Percentiles rank a stretch among this genome's conserved stretches.
Conservation (phyloP, 2,888 invertebrate genomes). For the Orchesellides sinensis region DNA sequence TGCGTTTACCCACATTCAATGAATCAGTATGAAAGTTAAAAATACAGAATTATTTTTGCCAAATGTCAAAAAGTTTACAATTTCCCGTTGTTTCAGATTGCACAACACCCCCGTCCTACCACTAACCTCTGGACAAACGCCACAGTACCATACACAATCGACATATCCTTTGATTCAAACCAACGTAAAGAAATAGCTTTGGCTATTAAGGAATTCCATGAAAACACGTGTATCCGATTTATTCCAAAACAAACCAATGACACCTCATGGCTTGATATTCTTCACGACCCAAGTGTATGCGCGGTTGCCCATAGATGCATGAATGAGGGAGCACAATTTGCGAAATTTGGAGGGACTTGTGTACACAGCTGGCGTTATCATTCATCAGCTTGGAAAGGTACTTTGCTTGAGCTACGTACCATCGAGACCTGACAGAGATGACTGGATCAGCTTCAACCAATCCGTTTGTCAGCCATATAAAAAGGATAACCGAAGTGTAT, state of each 20-base stretch:
- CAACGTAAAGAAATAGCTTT: constrained; percentile 70
- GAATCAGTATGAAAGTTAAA: no score
- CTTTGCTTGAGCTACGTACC: constrained; percentile 71
- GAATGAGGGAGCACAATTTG: constrained; percentile 71
- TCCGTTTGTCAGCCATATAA: constrained; percentile 69
- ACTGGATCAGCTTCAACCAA: constrained; percentile 70
- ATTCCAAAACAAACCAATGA: constrained; percentile 65
- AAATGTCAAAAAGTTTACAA: no score
- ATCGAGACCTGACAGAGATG: constrained; percentile 69
- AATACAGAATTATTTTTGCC: no score
- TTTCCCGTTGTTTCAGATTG: constrained; percentile 25
- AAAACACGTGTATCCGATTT: constrained; percentile 72
- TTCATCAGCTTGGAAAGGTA: not conserved
- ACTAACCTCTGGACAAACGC: constrained; percentile 71
- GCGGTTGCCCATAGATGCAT: constrained; percentile 72
- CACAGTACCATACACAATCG: constrained; percentile 72
- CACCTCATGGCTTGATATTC: constrained; percentile 70
- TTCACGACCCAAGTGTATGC: constrained; percentile 69
- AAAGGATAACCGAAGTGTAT: constrained; percentile 65
- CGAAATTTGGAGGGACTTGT: constrained; percentile 73
- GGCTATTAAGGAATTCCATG: constrained; percentile 71
- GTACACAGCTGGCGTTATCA: constrained; percentile 70
- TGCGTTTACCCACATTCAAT: no score
- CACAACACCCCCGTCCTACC: constrained; percentile 65
- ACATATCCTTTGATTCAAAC: constrained; percentile 64